Evolutionary conservation across 2,888 invertebrate genomes (phyloP), one percentile per base, ranked within the genome.

Genomic region (Troides aeacus): DNA sequence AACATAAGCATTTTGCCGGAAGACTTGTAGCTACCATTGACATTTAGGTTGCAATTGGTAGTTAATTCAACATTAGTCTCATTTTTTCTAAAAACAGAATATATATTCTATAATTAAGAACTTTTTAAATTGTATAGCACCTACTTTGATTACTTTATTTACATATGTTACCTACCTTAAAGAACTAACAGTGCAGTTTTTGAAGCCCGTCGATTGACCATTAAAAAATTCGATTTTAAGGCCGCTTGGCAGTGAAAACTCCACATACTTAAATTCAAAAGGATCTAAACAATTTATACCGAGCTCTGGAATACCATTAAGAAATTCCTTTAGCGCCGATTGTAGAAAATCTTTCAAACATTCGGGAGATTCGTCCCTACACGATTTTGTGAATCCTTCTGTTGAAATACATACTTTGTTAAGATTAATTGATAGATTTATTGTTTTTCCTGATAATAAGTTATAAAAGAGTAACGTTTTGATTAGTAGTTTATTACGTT

Each of bases 1-100:
- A 89, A 88, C 77, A 85, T 73, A 0, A 88, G 77, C 53, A 89
- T 75, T 46, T 74, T 76, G 5, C 89, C 88, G 1, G 74, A 75
- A 1, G 88, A 85, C 50, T 76, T 80, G 72, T 89, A 89, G 72
- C 82, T 85, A 10, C 88, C 88, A 72, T 79, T 81, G 36, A 87
- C 81, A 1, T 81, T 80, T 61, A 88, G 72, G 72, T 85, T 86
- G 72, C 89, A 89, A 67, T 81, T 83, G n/a, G 85, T 72, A 65
- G 81, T 80, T 0, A 80, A 68, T 66, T 87, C 83, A 24, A 84
- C 72, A 17, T 72, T 77, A 56, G 84, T 77, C 17, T 74, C 78
- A 53, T 71, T 66, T 18, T 81, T 73, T 62, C 88, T 88, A 79
- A 21, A 78, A 77, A 68, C 21, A 53, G 17, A 23, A n/a, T 53